A percentile compares a stretch with the other conserved stretches of the same genome.
Conservation (phyloP, 2,888 invertebrate species). For the Chorisops tibialis region DNA sequence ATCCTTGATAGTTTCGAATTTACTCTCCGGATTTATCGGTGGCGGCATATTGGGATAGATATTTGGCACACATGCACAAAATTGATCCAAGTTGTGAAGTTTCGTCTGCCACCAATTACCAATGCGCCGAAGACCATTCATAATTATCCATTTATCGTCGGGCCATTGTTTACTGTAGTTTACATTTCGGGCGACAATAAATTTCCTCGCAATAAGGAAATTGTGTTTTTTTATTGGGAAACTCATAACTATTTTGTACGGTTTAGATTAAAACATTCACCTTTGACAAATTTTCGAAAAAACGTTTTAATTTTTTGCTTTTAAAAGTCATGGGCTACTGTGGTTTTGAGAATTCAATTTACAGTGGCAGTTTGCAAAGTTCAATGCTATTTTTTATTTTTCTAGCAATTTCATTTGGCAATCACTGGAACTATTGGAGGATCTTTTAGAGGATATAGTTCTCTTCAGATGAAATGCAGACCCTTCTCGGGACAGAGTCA, state of each 20-base stretch:
- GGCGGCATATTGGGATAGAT: slow-evolving; percentile 15
- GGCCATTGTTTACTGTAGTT: slow-evolving; percentile 15
- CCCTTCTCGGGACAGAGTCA: too few relatives aligned
- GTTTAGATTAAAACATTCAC: too few relatives aligned
- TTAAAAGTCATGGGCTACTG: too few relatives aligned
- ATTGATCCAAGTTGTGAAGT: neutral
- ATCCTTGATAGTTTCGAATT: neutral
- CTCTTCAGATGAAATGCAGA: too few relatives aligned
- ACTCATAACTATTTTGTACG: neutral
- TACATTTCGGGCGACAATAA: neutral
- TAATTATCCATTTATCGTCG: slow-evolving; percentile 26
- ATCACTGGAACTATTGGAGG: too few relatives aligned
- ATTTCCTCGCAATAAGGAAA: neutral
- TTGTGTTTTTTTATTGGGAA: neutral
- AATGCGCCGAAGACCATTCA: neutral
- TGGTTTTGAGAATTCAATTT: too few relatives aligned
- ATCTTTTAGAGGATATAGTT: too few relatives aligned
- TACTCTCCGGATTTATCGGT: neutral
- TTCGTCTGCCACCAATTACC: slow-evolving; percentile 9
- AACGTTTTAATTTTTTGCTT: too few relatives aligned
- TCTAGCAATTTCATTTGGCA: too few relatives aligned
- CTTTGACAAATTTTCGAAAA: too few relatives aligned
- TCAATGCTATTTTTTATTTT: too few relatives aligned
- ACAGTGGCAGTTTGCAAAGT: too few relatives aligned
- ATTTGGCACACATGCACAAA: neutral